These are phyloP conservation scores for Pollenia amentaria DNA, from an alignment of 2,888 invertebrate species.

Conservation along the genomic window DNA sequence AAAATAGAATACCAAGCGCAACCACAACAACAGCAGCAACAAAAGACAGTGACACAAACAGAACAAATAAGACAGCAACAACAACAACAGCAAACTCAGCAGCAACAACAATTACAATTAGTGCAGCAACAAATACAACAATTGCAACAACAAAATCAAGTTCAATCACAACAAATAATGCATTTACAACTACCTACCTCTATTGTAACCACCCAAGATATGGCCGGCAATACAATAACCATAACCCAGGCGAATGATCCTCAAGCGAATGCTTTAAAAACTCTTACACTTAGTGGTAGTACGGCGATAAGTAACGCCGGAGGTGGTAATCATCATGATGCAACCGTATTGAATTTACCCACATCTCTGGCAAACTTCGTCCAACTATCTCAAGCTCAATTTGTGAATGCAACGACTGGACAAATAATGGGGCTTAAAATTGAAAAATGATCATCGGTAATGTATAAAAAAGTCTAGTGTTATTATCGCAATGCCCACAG, in stretches of 20 bases:
- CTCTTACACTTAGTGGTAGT: conserved; percentile 53
- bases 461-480: conserved; percentile 42
- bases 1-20: conserved; percentile 57
- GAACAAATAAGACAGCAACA: conserved; percentile 59
- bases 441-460: conserved; percentile 79
- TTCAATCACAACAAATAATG: conserved; percentile 81
- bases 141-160: conserved; percentile 76
- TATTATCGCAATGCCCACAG: neutral
- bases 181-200: conserved; percentile 80
- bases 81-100: conserved; percentile 70
- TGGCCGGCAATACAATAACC: conserved; percentile 83
- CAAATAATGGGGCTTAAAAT: conserved; percentile 82
- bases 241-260: conserved; percentile 80
- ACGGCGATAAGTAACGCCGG: conserved; percentile 4
- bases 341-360: conserved; percentile 81
- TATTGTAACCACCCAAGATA: conserved; percentile 80
- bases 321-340: conserved; percentile 77
- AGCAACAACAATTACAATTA: conserved; percentile 69
- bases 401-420: conserved; percentile 80
- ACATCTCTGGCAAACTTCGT: conserved; percentile 82
- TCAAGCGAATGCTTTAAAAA: conserved; percentile 76
- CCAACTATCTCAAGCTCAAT: conserved; percentile 82
- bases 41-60: conserved; percentile 41
- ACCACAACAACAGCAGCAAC: conserved; percentile 43
- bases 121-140: conserved; percentile 75